Base-by-base conservation (phyloP, 2,888 invertebrate species). In the Euplexia lucipara region DNA sequence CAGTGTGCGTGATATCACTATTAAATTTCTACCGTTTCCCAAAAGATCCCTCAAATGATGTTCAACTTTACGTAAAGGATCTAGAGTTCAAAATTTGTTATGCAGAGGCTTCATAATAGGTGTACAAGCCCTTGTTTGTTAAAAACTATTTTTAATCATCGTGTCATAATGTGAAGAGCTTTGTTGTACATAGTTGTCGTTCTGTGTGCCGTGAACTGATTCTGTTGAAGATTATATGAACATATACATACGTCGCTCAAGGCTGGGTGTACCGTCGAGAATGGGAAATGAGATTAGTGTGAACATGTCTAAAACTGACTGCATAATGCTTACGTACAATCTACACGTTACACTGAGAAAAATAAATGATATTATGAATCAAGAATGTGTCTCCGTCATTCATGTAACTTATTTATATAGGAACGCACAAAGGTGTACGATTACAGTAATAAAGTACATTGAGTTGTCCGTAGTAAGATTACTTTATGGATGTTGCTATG, bases 81-180 rank as follows among this genome's bases (percentile, higher is more conserved):
- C 3, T 14, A 49, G 12, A 34, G 53, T 47, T 44, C 32, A 45
- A 30, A 54, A 20, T 66, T 8, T 14, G 10, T 22, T 7, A 60
- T 26, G 14, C 34, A 12, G 14, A 10, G 0, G 8, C 20, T 42
- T 56, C 14, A 35, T 42, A 58, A 34, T 61, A 57, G 41, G 10
- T 37, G 12, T 44, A 58, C 45, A 54, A 42, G 53, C 47, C 37
- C 35, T 41, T 67, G 67, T 60, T 45, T 62, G 52, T 62, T 67
- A 18, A 9, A 51, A 75, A 68, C 59, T 60, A 68, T 75, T 78
- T 75, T 67, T 73, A 68, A 68, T 75, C 16, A 73, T 34, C 34
- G n/a, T 44, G 61, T 48, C 56, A 57, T 37, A 41, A 56, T 9
- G 26, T 8, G 9, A 16, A 51, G 37, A 45, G 26, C 34, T 45